These are phyloP conservation scores for Nymphalis urticae DNA, from an alignment of 2,888 invertebrate genomes.

Conservation along the genomic window DNA sequence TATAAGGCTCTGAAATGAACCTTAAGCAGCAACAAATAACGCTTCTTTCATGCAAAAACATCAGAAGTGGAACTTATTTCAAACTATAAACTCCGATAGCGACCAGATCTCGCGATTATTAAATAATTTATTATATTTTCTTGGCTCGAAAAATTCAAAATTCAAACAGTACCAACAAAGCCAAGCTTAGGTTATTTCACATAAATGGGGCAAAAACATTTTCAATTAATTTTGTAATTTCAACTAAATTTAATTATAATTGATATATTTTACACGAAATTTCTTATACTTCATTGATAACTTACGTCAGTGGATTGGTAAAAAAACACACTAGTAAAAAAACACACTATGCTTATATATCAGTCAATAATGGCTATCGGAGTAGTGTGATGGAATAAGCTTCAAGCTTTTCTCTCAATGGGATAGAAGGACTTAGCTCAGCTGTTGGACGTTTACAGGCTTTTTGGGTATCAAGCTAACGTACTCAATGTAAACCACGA, in stretches of 20 bases:
- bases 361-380: too few species aligned
- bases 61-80: constrained; percentile 31
- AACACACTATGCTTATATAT: too few species aligned
- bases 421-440: too few species aligned
- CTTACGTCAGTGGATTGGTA: too few species aligned
- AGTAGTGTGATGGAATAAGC: too few species aligned
- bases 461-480: too few species aligned
- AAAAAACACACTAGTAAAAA: too few species aligned
- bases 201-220: neutral
- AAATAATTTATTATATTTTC: constrained; percentile 30
- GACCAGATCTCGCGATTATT: constrained; percentile 32
- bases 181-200: neutral
- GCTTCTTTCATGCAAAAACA: constrained; percentile 6
- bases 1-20: constrained; percentile 48
- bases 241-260: neutral
- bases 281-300: too few species aligned
- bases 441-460: too few species aligned
- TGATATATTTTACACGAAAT: too few species aligned
- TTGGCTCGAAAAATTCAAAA: constrained; percentile 28
- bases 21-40: constrained; percentile 18
- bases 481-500: too few species aligned
- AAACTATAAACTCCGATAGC: constrained; percentile 27
- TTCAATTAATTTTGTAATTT: neutral
- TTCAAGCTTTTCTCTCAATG: too few species aligned
- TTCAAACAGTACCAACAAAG: constrained; percentile 23